Conservation (phyloP, 2,888 invertebrate species). For the Hypercompe scribonia region DNA sequence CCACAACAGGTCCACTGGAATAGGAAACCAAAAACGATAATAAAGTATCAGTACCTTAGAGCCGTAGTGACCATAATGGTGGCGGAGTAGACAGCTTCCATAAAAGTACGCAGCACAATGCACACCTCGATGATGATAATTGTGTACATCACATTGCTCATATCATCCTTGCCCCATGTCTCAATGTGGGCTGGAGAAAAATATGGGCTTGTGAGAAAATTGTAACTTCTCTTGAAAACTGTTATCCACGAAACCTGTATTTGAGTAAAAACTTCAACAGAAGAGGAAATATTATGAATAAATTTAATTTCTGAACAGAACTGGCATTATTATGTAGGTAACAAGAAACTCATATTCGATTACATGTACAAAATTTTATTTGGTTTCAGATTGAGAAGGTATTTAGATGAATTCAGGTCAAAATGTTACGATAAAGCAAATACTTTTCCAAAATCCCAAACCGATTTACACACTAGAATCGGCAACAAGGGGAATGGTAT, state of each 20-base stretch:
- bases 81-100: conserved; percentile 76
- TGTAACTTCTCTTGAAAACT: neutral
- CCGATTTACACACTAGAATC: too few species aligned
- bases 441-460: too few species aligned
- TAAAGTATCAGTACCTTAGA: conserved; percentile 56
- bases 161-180: conserved; percentile 53
- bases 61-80: conserved; percentile 77
- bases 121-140: conserved; percentile 71
- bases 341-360: too few species aligned
- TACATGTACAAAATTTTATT: too few species aligned
- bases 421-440: neutral
- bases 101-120: conserved; percentile 69
- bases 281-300: too few species aligned
- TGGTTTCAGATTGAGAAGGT: too few species aligned
- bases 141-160: conserved; percentile 63
- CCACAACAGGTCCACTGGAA: neutral
- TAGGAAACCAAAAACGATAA: neutral
- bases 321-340: neutral
- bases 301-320: too few species aligned
- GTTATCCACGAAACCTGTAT: neutral
- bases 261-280: too few species aligned
- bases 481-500: too few species aligned
- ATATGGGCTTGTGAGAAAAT: neutral
- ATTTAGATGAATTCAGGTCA: neutral
- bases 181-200: conserved; percentile 59